Evolutionary conservation across 2,797 vertebrate genomes (phyloP), one percentile per base, ranked within the genome.

Genomic region (Cercopithecus hamlyni): DNA sequence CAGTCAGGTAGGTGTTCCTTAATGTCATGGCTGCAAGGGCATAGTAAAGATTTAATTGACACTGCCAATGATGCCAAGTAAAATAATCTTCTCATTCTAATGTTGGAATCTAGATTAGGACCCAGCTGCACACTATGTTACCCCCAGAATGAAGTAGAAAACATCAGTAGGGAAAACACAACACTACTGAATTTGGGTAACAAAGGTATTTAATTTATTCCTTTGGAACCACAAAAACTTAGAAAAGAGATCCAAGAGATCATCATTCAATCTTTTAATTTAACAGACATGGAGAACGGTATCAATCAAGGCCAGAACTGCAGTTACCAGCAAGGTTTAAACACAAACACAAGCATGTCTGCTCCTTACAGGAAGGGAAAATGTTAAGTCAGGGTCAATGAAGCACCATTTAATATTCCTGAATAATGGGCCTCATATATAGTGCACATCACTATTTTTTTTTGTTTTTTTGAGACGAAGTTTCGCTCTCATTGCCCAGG

Each of bases 181-280:
- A 19, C 55, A 41, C 48, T 81, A 55, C 36, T 77, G 17, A 92
- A 92, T 61, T 41, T 50, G 36, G 8, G 12, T 87, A 89, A 70
- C 24, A n/a, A n/a, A 39, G 13, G 3, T 82, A 93, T 41, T 94
- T 92, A 67, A 52, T 87, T 72, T 64, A 33, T 41, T 79, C 43
- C 80, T 73, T 36, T 95, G 45, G 43, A 77, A 73, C 14, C 36
- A 55, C 4, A 77, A 80, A 96, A 92, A 43, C 10, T 82, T 75
- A 67, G 84, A 79, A 57, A 89, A 96, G 52, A 76, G 33, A 90
- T 61, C 36, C 86, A 80, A 81, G 79, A 96, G 70, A 58, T 72
- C 43, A 61, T 57, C 61, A 77, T 41, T 89, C 1, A 5, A 30
- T 67, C 41, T 70, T 93, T 72, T 86, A 27, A 72, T 76, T 93